Base-by-base conservation (phyloP, 2,888 invertebrate species). In the Andrena fulva region DNA sequence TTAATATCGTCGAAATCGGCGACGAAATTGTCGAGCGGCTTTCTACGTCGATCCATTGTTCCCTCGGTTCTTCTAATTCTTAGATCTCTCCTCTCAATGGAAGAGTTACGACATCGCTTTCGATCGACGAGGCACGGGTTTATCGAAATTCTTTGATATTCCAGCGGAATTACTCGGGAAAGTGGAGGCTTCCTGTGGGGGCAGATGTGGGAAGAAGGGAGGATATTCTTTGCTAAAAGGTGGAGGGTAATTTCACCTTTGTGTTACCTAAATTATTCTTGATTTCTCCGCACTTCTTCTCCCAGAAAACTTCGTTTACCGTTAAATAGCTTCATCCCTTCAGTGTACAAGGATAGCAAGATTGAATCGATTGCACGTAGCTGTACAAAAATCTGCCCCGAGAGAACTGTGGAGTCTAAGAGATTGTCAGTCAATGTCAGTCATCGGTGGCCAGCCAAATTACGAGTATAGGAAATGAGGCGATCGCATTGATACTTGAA, bases 11-110 rank as follows among this genome's bases (percentile, higher is more conserved):
- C 33, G 20, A 70, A 59, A 70, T 29, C n/a, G 12, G 29, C 59
- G 16, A 20, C 59, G 59, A 66, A 35, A 64, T 56, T 35, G 42
- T 42, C 60, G 60, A 33, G n/a, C 20, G 20, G 33, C 69, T 70
- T 70, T 70, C 59, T 59, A 70, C 69, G 69, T 20, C 31, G 67
- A 52, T 31, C 67, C 48, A 63, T 72, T 72, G 50, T 63, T 72
- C n/a, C 63, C 10, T 2, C 10, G 62, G 7, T 35, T 62, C 62
- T 29, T 33, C 60, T 16, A 16, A 24, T 70, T 35, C 42, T 59
- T 29, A 29, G 59, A 70, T 35, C 69, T 70, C 59, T 48, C 6
- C 42, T 59, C 69, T 20, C 12, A 20, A 70, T 48, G 69, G 59
- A 7, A 31, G 35, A 24, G 59, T 70, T 70, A 29, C 69, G 48